Base-by-base conservation (phyloP, 2,888 invertebrate species). In the Willowsia nigromaculata region DNA sequence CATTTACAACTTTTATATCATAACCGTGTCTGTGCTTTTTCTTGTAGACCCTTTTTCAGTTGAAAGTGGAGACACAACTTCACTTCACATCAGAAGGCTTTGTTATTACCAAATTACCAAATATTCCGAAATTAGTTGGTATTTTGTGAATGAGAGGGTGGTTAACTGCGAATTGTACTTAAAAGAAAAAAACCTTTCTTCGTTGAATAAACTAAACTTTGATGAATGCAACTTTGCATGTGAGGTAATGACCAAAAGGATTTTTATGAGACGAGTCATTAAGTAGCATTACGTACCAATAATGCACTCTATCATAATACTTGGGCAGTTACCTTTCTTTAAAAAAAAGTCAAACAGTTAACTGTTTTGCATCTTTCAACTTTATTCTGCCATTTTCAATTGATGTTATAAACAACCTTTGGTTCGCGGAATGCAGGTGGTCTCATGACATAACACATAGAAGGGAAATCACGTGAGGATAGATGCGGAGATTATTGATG, bases 401-500 rank as follows among this genome's bases (percentile, higher is more conserved):
- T 6, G 15, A 18, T n/a, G 18, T 18, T 18, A 53, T 53, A 50
- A 50, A 50, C n/a, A 37, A 37, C 37, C 5, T 37, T 37, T 9
- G 9, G 9, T 6, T 37, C 9, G 37, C 37, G 5, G 37, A n/a
- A n/a, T 50, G n/a, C 50, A 53, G n/a, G n/a, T n/a, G n/a, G n/a
- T n/a, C 37, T 37, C 37, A 37, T 37, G 37, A 37, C 37, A 4
- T 6, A 6, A 37, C 9, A 37, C 37, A 4, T 37, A 6, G 22
- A 7, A 4, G 22, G 15, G 9, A 27, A 62, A 25, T 37, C 37
- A 37, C 9, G 5, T 37, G 37, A 53, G 71, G 7, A 22, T 53
- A 56, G 50, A 53, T 76, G 59, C 74, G 59, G 59, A 37, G 59
- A 74, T 18, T 27, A 65, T 71, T 84, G 71, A 84, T 53, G 37